These are phyloP conservation scores for Anguilla obscura DNA, from an alignment of 2,797 vertebrate genomes.

Conservation along the genomic window DNA sequence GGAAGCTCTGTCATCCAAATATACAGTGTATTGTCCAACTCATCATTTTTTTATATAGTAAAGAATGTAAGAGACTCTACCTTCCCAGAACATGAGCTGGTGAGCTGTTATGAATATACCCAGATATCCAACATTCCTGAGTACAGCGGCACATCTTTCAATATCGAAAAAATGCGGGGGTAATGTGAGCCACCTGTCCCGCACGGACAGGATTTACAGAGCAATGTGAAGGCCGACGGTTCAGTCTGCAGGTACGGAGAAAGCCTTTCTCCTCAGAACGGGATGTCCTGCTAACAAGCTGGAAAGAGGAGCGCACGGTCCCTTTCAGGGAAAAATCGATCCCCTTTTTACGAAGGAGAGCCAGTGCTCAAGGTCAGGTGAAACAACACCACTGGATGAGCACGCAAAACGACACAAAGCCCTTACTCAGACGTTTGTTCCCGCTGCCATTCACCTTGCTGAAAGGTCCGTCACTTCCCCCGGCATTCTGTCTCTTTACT, in stretches of 20 bases:
- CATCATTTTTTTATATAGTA: neutral
- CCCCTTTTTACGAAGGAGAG: neutral
- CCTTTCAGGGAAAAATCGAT: slow-evolving; percentile 19
- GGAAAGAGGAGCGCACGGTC: neutral
- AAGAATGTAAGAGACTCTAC: neutral
- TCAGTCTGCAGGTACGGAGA: neutral
- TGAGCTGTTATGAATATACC: neutral
- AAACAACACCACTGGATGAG: neutral
- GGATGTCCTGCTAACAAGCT: neutral
- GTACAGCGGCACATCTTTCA: neutral
- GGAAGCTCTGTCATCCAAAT: neutral
- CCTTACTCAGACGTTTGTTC: neutral
- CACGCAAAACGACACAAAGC: neutral
- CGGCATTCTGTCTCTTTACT: neutral
- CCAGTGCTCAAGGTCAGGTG: neutral
- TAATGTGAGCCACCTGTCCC: slow-evolving; percentile 15
- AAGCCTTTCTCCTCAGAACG: neutral
- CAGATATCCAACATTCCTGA: neutral
- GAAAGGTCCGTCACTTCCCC: neutral
- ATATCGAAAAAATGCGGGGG: neutral
- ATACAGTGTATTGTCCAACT: neutral
- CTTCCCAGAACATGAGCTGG: neutral
- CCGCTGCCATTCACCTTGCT: neutral
- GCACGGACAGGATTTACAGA: neutral
- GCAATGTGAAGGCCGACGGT: neutral